These are phyloP conservation scores for Hyperoplus lanceolatus DNA, from an alignment of 2,797 vertebrate genomes.

Conservation along the genomic window DNA sequence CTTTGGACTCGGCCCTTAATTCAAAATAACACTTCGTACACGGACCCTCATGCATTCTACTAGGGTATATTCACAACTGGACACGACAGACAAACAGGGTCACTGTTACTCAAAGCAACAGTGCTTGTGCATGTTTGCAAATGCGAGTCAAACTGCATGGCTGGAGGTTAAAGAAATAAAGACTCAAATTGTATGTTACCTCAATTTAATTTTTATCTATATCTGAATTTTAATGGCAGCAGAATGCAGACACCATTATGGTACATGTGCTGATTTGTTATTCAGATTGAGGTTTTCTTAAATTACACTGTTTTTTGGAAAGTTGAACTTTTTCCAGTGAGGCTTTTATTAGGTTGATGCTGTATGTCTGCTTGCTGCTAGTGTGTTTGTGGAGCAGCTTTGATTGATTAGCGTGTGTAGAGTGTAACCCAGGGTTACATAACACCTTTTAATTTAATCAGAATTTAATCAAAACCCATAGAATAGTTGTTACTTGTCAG, in stretches of 20 bases:
- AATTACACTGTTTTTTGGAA: constrained; percentile 23
- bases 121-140: constrained; percentile 39
- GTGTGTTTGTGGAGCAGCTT: constrained; percentile 52
- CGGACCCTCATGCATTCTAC: no score
- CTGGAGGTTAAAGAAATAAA: constrained; percentile 26
- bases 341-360: constrained; percentile 30
- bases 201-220: constrained; percentile 35
- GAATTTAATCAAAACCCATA: no score
- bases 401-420: constrained; percentile 69
- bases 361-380: constrained; percentile 33
- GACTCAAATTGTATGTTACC: constrained; percentile 10
- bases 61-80: not conserved
- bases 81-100: constrained; percentile 20
- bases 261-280: constrained; percentile 48
- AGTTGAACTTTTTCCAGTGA: constrained; percentile 8
- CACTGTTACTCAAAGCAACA: constrained; percentile 19
- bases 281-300: constrained; percentile 48
- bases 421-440: no score
- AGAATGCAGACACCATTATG: constrained; percentile 31
- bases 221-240: constrained; percentile 55
- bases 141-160: constrained; percentile 50
- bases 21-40: no score
- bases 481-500: no score
- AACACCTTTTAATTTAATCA: no score
- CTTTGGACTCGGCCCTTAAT: no score